phyloP scores from a whole-genome alignment of 2,797 vertebrate species.

The Labroides dimidiatus region DNA sequence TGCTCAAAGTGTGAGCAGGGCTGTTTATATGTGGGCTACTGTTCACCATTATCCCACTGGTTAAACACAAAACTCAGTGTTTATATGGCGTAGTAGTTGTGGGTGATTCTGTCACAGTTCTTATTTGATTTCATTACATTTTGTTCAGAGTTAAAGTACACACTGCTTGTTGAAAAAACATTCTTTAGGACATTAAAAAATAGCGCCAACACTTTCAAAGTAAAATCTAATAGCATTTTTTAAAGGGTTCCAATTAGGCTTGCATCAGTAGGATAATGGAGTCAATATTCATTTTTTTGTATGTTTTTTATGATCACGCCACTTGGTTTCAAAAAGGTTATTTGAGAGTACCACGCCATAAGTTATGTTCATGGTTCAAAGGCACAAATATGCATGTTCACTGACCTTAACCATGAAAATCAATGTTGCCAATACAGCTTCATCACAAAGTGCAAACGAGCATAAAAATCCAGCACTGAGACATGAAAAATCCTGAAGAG shows the following conservation, averaged over 20 bases:
- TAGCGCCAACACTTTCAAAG: neutral
- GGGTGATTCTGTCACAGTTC: constrained; percentile 19
- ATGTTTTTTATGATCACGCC: constrained; percentile 1
- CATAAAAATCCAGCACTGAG: constrained; percentile 26
- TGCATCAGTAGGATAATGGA: neutral
- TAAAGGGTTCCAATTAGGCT: neutral
- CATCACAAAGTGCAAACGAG: constrained; percentile 33
- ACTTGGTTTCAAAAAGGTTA: constrained; percentile 7
- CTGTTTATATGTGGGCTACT: constrained; percentile 48
- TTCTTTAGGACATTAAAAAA: neutral
- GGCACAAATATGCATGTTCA: constrained; percentile 30
- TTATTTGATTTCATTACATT: constrained; percentile 3
- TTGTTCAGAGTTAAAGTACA: constrained; percentile 4
- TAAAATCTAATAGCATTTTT: neutral
- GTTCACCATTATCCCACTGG: constrained; percentile 55
- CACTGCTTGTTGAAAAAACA: neutral
- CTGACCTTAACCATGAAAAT: constrained; percentile 64
- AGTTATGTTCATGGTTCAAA: constrained; percentile 26
- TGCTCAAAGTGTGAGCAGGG: neutral
- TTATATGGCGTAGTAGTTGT: constrained; percentile 43
- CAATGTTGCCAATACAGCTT: constrained; percentile 40
- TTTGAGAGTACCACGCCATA: constrained; percentile 11
- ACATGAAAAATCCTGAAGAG: constrained; percentile 29
- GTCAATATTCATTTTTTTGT: neutral
- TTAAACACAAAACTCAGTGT: constrained; percentile 45